phyloP scores from a whole-genome alignment of 2,113 vertebrate species.

The Phyllostomus hastatus region DNA sequence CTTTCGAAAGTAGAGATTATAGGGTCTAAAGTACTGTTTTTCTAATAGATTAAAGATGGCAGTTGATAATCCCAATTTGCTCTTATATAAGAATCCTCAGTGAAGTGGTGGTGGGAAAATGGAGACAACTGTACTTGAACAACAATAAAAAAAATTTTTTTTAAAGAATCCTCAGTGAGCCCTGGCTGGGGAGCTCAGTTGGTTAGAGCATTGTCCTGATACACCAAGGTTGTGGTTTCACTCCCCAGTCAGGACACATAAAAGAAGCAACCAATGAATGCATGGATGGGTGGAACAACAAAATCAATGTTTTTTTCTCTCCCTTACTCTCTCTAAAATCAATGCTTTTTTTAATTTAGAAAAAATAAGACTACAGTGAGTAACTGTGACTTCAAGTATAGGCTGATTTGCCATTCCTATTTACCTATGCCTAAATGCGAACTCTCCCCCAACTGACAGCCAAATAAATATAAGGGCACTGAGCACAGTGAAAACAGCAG shows the following conservation, averaged over 20 bases:
- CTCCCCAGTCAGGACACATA: too few species aligned
- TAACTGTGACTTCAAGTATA: background rate
- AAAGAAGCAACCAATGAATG: too few species aligned
- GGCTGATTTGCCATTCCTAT: background rate
- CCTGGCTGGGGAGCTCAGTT: background rate
- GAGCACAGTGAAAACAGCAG: background rate
- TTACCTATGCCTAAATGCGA: background rate
- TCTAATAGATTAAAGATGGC: background rate
- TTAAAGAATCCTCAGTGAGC: background rate
- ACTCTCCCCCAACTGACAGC: background rate
- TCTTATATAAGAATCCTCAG: background rate
- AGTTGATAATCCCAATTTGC: background rate
- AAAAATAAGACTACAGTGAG: background rate
- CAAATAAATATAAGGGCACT: background rate
- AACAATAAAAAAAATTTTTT: too few species aligned
- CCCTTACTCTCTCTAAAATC: too few species aligned
- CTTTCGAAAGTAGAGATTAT: background rate
- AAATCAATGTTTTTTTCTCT: too few species aligned
- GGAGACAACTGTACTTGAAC: too few species aligned
- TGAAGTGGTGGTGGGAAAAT: too few species aligned
- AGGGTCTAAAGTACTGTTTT: background rate
- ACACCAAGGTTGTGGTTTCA: too few species aligned
- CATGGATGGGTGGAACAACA: too few species aligned
- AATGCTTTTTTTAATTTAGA: too few species aligned
- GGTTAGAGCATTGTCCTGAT: background rate